Conservation (phyloP, 2,888 invertebrate species). For the Stomorhina lunata region DNA sequence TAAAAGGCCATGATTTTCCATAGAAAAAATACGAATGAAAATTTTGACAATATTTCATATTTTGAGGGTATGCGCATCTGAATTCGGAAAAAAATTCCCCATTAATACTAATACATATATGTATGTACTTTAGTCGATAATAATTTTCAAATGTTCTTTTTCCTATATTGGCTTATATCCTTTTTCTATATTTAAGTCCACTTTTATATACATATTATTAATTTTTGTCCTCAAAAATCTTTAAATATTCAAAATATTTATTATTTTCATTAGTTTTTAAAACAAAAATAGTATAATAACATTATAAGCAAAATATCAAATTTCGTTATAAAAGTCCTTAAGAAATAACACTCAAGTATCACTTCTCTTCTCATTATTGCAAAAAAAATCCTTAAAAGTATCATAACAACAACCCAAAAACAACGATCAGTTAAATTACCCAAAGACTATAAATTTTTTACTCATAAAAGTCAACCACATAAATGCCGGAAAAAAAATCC, state of each 20-base stretch:
- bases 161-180: no score
- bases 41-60: no score
- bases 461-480: slow-evolving; percentile 63
- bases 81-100: no score
- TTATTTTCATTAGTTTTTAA: not conserved
- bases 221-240: not conserved
- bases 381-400: not conserved
- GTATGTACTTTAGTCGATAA: no score
- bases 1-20: no score
- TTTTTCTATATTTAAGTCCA: not conserved
- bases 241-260: not conserved
- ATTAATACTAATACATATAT: no score
- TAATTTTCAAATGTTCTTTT: no score
- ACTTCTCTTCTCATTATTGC: not conserved
- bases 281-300: not conserved
- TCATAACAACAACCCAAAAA: not conserved
- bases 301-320: slow-evolving; percentile 19
- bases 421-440: slow-evolving; percentile 53
- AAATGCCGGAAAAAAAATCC: slow-evolving; percentile 67
- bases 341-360: slow-evolving; percentile 18
- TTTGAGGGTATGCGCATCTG: no score
- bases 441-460: slow-evolving; percentile 46
- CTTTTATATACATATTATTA: not conserved
- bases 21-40: no score
- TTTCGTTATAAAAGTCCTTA: not conserved